Evolutionary conservation across 1,140 invertebrate species (phyloP), one percentile per base, ranked within the genome.

Genomic region (Meteorus sp.): DNA sequence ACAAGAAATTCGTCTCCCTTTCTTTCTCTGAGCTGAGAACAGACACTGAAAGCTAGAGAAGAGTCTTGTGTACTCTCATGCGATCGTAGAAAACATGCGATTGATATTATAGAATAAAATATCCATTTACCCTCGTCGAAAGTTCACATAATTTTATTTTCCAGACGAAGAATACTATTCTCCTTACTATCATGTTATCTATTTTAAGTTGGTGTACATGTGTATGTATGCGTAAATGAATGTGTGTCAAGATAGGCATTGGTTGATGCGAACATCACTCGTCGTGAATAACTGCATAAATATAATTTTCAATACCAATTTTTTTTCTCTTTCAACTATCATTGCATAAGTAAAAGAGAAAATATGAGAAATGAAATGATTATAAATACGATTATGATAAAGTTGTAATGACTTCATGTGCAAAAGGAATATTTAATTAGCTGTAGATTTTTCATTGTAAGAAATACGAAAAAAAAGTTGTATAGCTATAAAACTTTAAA

Each of bases 371-470:
- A n/a, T n/a, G n/a, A n/a, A n/a, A n/a, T n/a, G n/a, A n/a, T n/a
- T n/a, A n/a, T n/a, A 15, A 47, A n/a, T 47, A 27, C 19, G 19
- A 9, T 22, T 27, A 15, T 25, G 19, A 47, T 15, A 25, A 47
- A 47, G 44, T 47, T 17, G 22, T 27, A 25, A n/a, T 47, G 29
- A 47, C 29, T 47, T 4, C 22, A 9, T 11, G 44, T 27, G n/a
- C 25, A 47, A 27, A 13, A 47, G 44, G 22, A 27, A 27, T 22
- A 17, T 47, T 27, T 39, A 11, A 33, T 9, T 53, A 53, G 35
- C 25, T 39, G 35, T 53, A 53, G 51, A 53, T 53, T 53, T 53
- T 53, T 37, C 51, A 53, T 53, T 37, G 35, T 53, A 53, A 37
- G 31, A 39, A 41, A n/a, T n/a, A 47, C n/a, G 29, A 27, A 47